These are phyloP conservation scores for Sepioteuthis lessoniana DNA, from an alignment of 2,888 invertebrate genomes.

Conservation along the genomic window DNA sequence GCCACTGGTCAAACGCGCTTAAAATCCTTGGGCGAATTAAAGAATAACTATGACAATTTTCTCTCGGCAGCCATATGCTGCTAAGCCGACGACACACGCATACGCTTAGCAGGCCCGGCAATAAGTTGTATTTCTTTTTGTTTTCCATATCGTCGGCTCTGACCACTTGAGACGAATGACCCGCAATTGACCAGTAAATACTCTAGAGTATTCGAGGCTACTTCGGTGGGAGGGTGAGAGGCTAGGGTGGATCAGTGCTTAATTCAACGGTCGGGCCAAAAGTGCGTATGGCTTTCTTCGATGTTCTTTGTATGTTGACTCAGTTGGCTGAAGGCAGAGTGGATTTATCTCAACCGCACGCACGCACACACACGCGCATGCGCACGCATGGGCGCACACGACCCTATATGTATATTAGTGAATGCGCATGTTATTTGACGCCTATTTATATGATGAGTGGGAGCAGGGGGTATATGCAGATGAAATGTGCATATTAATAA, in stretches of 20 bases:
- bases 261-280: background rate
- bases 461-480: background rate
- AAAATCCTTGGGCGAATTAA: conserved; percentile 23
- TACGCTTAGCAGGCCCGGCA: background rate
- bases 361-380: too few relatives aligned
- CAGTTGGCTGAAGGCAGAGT: background rate
- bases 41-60: background rate
- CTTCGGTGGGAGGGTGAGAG: background rate
- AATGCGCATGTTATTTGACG: background rate
- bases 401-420: background rate
- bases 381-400: too few relatives aligned
- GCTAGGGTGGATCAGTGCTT: background rate
- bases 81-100: background rate
- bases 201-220: background rate
- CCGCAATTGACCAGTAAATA: conserved; percentile 14
- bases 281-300: background rate
- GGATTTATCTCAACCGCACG: background rate
- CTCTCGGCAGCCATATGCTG: background rate
- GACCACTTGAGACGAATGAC: conserved; percentile 21
- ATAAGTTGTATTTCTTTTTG: conserved; percentile 5
- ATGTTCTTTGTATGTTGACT: background rate
- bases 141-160: conserved; percentile 33
- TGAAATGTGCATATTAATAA: background rate
- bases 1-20: conserved; percentile 33
- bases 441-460: background rate